Evolutionary conservation across 1,140 invertebrate species (phyloP), one percentile per base, ranked within the genome.

Genomic region (Ips typographus): DNA sequence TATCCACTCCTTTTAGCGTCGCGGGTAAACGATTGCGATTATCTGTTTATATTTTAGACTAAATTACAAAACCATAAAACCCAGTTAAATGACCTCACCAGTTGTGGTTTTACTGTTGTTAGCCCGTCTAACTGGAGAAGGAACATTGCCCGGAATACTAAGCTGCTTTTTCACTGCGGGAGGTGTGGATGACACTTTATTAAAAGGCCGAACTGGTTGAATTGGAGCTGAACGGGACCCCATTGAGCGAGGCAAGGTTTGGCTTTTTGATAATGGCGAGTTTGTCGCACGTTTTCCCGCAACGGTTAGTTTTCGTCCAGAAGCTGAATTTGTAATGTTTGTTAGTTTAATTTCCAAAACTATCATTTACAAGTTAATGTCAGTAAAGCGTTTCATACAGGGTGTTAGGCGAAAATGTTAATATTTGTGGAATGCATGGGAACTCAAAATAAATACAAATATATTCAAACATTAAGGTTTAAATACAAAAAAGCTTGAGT

Each of bases 231-330:
- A 84, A 58, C 84, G 89, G 2, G 91, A 88, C 22, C 91, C 91
- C 87, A 93, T 91, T 52, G 89, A 93, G 47, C 92, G 82, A 1
- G 92, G 92, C 56, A 94, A 80, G 5, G 92, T 94, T 81, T 92
- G 90, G 70, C 91, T 93, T 80, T 93, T 93, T 75, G 89, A 90
- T 49, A 89, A 82, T 22, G 82, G 83, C 2, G 85, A 83, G 69
- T 86, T 84, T 2, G 87, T 83, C 51, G 84, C 78, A 57, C 89
- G 83, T 73, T 89, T 88, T 7, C 87, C 86, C n/a, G 87, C 85
- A 58, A 90, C 85, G 7, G 87, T 90, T 53, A 92, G 79, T 80
- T 90, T 91, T 71, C 89, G 86, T 38, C 90, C 91, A 56, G 90
- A 88, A 61, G 87, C 89, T 91, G 70, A 40, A 59, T 8, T 22